Conservation (phyloP, 2,797 vertebrate genomes). For the Sebastes melanostomus region DNA sequence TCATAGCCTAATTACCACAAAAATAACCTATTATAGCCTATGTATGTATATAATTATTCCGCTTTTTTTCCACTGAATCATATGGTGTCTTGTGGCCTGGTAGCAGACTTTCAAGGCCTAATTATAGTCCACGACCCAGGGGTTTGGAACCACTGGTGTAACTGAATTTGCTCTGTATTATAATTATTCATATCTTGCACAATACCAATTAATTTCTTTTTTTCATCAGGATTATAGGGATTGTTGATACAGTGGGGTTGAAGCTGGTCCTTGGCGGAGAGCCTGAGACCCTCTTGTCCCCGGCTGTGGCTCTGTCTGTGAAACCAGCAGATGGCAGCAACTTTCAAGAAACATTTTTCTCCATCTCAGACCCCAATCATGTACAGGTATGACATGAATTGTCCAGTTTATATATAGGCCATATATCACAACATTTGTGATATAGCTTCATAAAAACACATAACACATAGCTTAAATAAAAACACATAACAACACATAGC, state of each 20-base stretch:
- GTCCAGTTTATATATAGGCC: not conserved
- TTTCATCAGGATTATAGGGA: constrained; percentile 84
- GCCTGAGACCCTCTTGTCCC: constrained; percentile 74
- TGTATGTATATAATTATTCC: not conserved
- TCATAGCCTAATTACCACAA: not conserved
- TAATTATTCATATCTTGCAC: not conserved
- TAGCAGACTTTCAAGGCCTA: not conserved
- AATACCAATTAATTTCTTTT: not conserved
- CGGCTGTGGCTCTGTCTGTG: constrained; percentile 88
- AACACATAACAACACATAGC: no score
- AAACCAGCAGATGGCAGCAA: constrained; percentile 79
- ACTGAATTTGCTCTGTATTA: not conserved
- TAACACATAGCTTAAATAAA: no score
- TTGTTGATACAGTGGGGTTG: constrained; percentile 91
- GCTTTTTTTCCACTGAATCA: not conserved
- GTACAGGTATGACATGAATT: constrained; percentile 83
- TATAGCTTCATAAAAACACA: no score
- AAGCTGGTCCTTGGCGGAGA: constrained; percentile 83
- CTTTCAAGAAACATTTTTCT: constrained; percentile 85
- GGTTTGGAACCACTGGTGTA: not conserved
- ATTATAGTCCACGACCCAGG: not conserved
- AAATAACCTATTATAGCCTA: not conserved
- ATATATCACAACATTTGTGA: not conserved
- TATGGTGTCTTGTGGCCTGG: not conserved
- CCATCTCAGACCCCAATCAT: constrained; percentile 80